Evolutionary conservation across 1,140 invertebrate genomes (phyloP), one percentile per base, ranked within the genome.

Genomic region (Drosophila tani): DNA sequence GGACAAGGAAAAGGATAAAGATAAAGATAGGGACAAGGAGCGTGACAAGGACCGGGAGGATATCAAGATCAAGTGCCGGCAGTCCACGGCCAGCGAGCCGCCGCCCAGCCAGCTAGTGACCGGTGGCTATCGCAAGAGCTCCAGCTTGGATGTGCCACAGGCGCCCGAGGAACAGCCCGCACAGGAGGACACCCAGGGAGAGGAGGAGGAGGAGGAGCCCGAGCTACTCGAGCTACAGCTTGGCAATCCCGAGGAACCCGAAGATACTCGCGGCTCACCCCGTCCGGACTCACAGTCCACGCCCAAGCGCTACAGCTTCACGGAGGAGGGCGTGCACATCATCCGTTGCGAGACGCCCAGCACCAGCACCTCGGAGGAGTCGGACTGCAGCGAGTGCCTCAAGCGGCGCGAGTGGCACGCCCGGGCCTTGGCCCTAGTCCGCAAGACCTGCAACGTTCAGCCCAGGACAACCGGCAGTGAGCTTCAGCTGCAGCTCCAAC

Each of bases 101-200:
- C 92, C 88, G 0, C 55, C 56, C 5, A 21, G 15, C 19, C 74
- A 73, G 12, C 38, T 40, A 32, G n/a, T 53, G 1, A 32, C 29
- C 9, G 63, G 57, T 14, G 83, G 67, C 12, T 93, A 93, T 75
- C 91, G 93, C 21, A 96, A 96, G 79, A 96, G 95, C 65, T 94
- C 95, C 14, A 96, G 95, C 78, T 94, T 96, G 71, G 95, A 96
- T 92, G 95, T 95, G 2, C 95, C 95, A 2, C 94, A 94, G 75
- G 15, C 40, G 27, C 27, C 27, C n/a, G 94, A 93, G 50, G 93
- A 92, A 14, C 53, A 38, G 32, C 45, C 29, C 55, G 14, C 51
- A 82, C 53, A 56, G 5, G 53, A 40, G 5, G 53, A 40, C 5
- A 55, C 32, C 14, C 53, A 55, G 5, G 53, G 19, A 8, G 51